Evolutionary conservation across 1,140 invertebrate genomes (phyloP).

Genomic region (Heliconius hewitsoni): DNA sequence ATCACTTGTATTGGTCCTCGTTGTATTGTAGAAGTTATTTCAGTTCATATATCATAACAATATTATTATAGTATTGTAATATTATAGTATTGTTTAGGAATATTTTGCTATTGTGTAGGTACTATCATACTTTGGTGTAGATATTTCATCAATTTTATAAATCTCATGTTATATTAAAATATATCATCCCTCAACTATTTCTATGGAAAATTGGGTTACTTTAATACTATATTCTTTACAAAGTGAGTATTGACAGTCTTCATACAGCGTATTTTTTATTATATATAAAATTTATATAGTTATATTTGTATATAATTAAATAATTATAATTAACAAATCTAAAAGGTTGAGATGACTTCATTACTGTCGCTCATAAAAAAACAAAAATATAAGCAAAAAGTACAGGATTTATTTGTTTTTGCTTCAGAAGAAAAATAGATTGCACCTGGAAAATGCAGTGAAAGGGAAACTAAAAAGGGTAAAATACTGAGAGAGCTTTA

Average conservation of each 20-base stretch:
- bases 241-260: too few relatives aligned
- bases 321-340: not conserved
- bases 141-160: not conserved
- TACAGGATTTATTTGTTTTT: slow-evolving; percentile 76
- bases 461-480: slow-evolving; percentile 79
- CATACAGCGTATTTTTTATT: too few relatives aligned
- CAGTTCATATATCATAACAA: not conserved
- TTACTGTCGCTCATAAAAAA: not conserved
- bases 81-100: not conserved
- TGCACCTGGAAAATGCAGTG: slow-evolving; percentile 78
- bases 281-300: not conserved
- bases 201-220: too few relatives aligned
- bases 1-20: not conserved
- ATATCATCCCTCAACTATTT: too few relatives aligned
- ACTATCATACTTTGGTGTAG: not conserved
- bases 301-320: not conserved
- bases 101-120: not conserved
- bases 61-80: not conserved
- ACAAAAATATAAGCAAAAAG: slow-evolving; percentile 27
- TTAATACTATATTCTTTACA: too few relatives aligned
- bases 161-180: not conserved
- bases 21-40: not conserved
- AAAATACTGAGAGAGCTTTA: slow-evolving; percentile 68
- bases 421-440: slow-evolving; percentile 81
- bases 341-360: not conserved